Conservation (phyloP, 2,113 vertebrate genomes). For the Isurus oxyrinchus region DNA sequence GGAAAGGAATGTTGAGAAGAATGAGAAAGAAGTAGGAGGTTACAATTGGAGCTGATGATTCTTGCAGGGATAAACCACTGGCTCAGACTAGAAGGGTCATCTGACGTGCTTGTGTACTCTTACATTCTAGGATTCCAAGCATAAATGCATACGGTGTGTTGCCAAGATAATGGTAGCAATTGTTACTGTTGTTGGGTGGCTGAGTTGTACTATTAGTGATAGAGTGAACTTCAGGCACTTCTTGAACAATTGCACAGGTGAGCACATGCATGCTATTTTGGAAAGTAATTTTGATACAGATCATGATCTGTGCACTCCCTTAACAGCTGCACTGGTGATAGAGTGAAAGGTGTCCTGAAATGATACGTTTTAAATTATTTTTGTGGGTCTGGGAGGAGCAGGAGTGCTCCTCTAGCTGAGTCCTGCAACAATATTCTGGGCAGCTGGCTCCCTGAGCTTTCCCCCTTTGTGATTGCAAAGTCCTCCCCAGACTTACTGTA, state of each 20-base stretch:
- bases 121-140: neutral
- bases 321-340: neutral
- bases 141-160: too few relatives aligned
- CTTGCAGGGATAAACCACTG: neutral
- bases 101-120: neutral
- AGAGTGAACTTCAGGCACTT: too few relatives aligned
- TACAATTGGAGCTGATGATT: neutral
- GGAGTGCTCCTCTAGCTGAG: neutral
- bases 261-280: neutral
- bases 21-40: neutral
- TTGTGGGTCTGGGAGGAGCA: neutral
- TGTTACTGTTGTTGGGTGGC: too few relatives aligned
- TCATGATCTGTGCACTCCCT: neutral
- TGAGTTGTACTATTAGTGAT: too few relatives aligned
- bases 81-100: neutral
- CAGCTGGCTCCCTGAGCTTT: neutral
- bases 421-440: neutral
- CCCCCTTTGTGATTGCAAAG: neutral
- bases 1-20: neutral
- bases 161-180: neutral
- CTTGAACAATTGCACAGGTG: too few relatives aligned
- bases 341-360: neutral
- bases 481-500: neutral
- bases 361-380: neutral
- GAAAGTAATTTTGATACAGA: neutral